Evolutionary conservation across 1,140 invertebrate species (phyloP).

Genomic region (Plectrocnemia conspersa): DNA sequence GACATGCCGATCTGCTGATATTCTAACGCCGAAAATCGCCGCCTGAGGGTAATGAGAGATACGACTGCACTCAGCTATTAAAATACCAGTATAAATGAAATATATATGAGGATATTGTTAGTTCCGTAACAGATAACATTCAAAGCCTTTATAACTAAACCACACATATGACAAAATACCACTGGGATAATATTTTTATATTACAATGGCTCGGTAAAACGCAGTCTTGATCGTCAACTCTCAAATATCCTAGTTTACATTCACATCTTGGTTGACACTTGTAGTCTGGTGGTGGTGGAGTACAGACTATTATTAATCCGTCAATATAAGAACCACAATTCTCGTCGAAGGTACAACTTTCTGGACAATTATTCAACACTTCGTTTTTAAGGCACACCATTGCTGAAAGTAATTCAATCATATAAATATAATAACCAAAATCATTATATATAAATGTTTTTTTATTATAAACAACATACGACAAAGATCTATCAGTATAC

Average conservation of each 20-base stretch:
- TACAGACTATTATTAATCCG: neutral
- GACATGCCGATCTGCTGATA: no score
- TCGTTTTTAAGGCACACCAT: neutral
- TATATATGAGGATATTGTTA: no score
- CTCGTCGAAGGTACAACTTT: constrained; percentile 6
- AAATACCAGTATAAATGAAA: no score
- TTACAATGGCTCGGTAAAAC: constrained; percentile 11
- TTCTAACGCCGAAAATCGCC: no score
- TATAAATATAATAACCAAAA: no score
- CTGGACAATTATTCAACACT: constrained; percentile 9
- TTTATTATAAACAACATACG: constrained; percentile 15
- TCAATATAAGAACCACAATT: neutral
- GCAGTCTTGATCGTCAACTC: neutral
- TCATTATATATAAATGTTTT: constrained; percentile 3
- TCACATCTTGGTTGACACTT: constrained; percentile 14
- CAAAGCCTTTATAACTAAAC: no score
- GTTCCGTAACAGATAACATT: no score
- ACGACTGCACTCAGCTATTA: no score
- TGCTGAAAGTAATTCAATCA: neutral
- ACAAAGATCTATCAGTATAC: constrained; percentile 8
- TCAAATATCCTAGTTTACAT: neutral
- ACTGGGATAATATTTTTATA: neutral
- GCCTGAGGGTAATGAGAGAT: no score
- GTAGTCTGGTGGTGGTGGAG: constrained; percentile 2
- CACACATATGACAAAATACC: no score